Base-by-base conservation (phyloP, 2,797 vertebrate genomes). In the Thalassophryne amazonica region DNA sequence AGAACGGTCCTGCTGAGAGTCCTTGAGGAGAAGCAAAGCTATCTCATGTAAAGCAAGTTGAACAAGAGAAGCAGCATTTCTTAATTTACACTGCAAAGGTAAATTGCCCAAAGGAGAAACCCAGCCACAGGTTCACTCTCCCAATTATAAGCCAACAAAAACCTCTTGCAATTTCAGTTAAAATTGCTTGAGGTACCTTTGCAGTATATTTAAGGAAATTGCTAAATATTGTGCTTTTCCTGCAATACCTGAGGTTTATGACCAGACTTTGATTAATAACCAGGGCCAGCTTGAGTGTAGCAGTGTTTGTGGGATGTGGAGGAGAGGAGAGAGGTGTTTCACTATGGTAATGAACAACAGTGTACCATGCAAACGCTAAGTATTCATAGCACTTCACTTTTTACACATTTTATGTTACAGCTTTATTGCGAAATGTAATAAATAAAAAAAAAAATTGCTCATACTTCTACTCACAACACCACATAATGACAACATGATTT, bases 71-170 rank as follows among this genome's bases (percentile, higher is more conserved):
- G 35, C 3, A 20, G 49, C 4, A 2, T 49, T 68, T 76, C 57
- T 65, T 59, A 59, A 77, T 70, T 75, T 68, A 71, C 64, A 55
- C 53, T 47, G 68, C 19, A 43, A 62, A 69, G 47, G 57, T 66
- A 77, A 73, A 70, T 61, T 51, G 47, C 73, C 54, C 56, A 36
- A 17, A 50, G 65, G 67, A 38, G 51, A 5, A 42, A 36, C 32
- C 19, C 35, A 28, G 22, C 18, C 14, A 17, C 56, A 46, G 50
- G 45, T 72, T 70, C 21, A 66, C 49, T 73, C 45, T 30, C 25
- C 60, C 51, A 74, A 62, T 76, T 69, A 73, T 63, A 48, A 77
- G 20, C 30, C 17, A 65, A 51, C 60, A 60, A 62, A 56, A 46
- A 48, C 12, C 47, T 52, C 7, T 25, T 52, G 21, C 17, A 40